These are phyloP conservation scores for Myotis findleyi DNA, from an alignment of 2,797 vertebrate species.

Conservation along the genomic window DNA sequence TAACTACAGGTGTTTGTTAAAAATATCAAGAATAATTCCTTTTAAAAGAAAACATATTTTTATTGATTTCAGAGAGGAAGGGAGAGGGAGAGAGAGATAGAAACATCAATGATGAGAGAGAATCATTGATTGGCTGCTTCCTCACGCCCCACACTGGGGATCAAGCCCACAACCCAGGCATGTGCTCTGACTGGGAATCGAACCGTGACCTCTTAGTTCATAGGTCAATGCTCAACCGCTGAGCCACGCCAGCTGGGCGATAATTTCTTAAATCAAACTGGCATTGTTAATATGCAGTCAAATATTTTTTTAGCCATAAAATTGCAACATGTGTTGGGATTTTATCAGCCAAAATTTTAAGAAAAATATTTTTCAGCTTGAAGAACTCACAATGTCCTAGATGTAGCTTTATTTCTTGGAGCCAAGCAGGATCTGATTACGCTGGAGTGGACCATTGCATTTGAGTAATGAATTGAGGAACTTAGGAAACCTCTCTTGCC, in stretches of 20 bases:
- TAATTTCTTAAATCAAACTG: background rate
- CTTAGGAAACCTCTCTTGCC: background rate
- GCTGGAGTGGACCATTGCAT: background rate
- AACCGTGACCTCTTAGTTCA: no score
- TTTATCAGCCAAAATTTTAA: slow-evolving; percentile 12
- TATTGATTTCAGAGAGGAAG: no score
- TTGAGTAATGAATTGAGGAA: background rate
- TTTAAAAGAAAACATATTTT: background rate
- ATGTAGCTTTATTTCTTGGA: background rate
- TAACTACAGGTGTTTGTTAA: background rate
- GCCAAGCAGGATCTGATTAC: background rate
- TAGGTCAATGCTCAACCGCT: no score
- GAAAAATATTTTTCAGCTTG: slow-evolving; percentile 48
- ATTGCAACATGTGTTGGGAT: slow-evolving; percentile 10
- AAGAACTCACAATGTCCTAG: background rate
- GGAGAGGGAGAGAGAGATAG: no score
- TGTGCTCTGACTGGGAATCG: no score
- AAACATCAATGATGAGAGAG: no score
- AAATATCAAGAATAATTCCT: slow-evolving; percentile 16
- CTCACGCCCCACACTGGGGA: no score
- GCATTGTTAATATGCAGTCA: slow-evolving; percentile 1
- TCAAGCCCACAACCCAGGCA: no score
- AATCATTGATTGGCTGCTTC: no score
- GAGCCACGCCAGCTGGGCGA: background rate
- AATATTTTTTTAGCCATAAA: background rate